phyloP scores from a whole-genome alignment of 2,888 invertebrate species.

The Empis stercorea region DNA sequence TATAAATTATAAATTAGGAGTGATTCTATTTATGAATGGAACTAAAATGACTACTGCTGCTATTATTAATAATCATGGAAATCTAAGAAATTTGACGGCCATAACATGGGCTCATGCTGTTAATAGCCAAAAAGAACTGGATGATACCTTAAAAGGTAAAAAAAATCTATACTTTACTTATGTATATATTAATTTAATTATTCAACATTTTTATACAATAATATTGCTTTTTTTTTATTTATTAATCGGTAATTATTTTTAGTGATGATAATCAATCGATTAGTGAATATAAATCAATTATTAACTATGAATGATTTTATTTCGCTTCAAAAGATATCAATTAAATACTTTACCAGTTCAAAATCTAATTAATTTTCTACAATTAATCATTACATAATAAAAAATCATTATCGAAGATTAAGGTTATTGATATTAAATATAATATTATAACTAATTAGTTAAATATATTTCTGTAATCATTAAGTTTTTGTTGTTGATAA shows the following conservation, averaged over 20 bases:
- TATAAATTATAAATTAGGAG: background rate
- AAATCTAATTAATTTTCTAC: too few species aligned
- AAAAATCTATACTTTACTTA: slow-evolving; percentile 5
- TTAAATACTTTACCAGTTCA: too few species aligned
- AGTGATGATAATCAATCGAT: slow-evolving; percentile 3
- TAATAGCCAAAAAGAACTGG: slow-evolving; percentile 53
- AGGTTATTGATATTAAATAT: too few species aligned
- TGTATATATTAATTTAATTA: background rate
- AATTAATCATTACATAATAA: too few species aligned
- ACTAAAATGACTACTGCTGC: background rate
- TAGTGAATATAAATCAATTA: slow-evolving; percentile 1
- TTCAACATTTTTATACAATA: background rate
- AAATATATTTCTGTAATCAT: too few species aligned
- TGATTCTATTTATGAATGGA: background rate
- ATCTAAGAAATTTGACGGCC: slow-evolving; percentile 48
- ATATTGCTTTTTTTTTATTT: background rate
- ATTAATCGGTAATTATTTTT: background rate
- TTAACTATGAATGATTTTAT: background rate
- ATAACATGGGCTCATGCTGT: slow-evolving; percentile 80
- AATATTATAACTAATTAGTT: too few species aligned
- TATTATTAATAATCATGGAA: too few species aligned
- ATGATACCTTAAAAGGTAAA: slow-evolving; percentile 46
- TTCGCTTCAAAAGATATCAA: background rate
- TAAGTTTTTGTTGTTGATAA: too few species aligned
- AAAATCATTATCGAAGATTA: too few species aligned